Evolutionary conservation across 2,888 invertebrate species (phyloP).

Genomic region (Drosophila conformis): DNA sequence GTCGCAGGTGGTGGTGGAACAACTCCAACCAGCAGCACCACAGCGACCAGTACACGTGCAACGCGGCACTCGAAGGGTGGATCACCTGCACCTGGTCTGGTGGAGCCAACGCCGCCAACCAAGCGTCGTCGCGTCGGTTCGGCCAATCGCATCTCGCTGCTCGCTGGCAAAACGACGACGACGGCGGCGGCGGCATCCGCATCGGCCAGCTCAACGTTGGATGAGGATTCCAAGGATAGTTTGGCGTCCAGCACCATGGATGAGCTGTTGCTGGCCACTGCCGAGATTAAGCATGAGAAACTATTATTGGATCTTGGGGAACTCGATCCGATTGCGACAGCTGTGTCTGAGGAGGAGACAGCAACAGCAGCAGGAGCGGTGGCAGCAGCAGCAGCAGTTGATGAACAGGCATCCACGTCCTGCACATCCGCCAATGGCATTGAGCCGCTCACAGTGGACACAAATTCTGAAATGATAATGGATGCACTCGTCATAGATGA

Average conservation of each 20-base stretch:
- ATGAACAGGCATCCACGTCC: slow-evolving; percentile 15
- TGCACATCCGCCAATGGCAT: slow-evolving; percentile 52
- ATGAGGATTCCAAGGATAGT: slow-evolving; percentile 83
- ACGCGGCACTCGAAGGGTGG: slow-evolving; percentile 73
- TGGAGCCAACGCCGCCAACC: slow-evolving; percentile 40
- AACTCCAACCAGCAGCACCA: slow-evolving; percentile 16
- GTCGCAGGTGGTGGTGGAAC: background rate
- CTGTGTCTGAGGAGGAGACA: background rate
- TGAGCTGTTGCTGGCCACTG: slow-evolving; percentile 71
- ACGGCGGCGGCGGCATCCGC: slow-evolving; percentile 39
- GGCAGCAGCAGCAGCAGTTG: background rate
- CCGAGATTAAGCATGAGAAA: slow-evolving; percentile 78
- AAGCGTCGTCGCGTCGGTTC: slow-evolving; percentile 64
- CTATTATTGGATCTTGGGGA: slow-evolving; percentile 63
- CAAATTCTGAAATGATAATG: slow-evolving; percentile 26
- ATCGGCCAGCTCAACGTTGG: slow-evolving; percentile 49
- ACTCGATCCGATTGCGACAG: slow-evolving; percentile 11
- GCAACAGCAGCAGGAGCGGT: background rate
- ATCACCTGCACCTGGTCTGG: slow-evolving; percentile 73
- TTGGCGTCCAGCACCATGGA: slow-evolving; percentile 80
- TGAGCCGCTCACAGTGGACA: slow-evolving; percentile 71
- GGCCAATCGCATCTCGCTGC: slow-evolving; percentile 33
- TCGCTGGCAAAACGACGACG: slow-evolving; percentile 44
- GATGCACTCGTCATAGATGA: slow-evolving; percentile 5
- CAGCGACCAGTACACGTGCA: slow-evolving; percentile 71